Evolutionary conservation across 2,113 vertebrate genomes (phyloP).

Genomic region (Opisthocomus hoazin): DNA sequence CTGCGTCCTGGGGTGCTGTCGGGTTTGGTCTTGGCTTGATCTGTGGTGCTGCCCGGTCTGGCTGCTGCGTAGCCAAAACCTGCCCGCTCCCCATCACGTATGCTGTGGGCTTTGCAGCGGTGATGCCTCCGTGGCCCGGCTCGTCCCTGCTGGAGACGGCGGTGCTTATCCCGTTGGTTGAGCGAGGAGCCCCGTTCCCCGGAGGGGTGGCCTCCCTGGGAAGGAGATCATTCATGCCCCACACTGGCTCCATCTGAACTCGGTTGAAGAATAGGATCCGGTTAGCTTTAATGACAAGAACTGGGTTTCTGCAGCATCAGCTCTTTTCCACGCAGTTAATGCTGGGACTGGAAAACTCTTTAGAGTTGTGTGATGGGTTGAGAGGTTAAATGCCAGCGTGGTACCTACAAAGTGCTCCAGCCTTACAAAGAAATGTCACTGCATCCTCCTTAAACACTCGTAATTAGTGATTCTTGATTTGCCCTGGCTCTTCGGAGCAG

Average conservation of each 20-base stretch:
- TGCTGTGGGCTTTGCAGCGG: not conserved
- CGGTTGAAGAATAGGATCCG: not conserved
- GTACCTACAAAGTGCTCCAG: not conserved
- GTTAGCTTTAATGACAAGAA: not conserved
- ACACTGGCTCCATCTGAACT: not conserved
- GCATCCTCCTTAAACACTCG: not conserved
- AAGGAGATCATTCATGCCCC: not conserved
- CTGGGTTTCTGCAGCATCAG: not conserved
- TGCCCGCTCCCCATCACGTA: rapidly evolving
- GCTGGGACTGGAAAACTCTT: not conserved
- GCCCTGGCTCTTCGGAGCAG: not conserved
- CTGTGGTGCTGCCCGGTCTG: not conserved
- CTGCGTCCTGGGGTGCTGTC: not conserved
- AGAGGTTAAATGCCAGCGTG: not conserved
- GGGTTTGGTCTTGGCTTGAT: not conserved
- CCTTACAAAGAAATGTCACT: not conserved
- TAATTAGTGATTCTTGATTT: not conserved
- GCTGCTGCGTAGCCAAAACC: not conserved
- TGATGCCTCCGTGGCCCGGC: not conserved
- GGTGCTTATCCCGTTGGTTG: not conserved
- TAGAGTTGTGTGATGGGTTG: not conserved
- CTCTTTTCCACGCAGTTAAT: not conserved
- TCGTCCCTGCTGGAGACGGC: rapidly evolving
- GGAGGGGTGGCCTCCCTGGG: not conserved
- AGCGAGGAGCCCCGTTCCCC: not conserved